A percentile compares a stretch with the other conserved stretches of the same genome.
phyloP scores from a whole-genome alignment of 2,113 vertebrate genomes.

The Lamprologus speciosus region DNA sequence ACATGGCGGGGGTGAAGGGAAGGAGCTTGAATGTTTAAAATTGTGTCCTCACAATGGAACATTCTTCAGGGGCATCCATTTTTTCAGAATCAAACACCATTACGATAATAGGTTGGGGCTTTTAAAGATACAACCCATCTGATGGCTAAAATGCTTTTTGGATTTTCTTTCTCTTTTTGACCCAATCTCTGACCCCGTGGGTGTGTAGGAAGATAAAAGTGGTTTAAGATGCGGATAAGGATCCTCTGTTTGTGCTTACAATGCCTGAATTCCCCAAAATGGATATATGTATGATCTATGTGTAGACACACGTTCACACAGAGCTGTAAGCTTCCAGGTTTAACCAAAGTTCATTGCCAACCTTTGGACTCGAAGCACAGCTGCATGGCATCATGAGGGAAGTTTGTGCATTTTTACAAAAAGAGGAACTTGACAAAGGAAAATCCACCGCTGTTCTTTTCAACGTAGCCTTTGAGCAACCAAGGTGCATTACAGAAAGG shows the following conservation, averaged over 20 bases:
- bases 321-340: background rate
- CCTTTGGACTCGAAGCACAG: background rate
- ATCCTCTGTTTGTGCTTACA: background rate
- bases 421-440: background rate
- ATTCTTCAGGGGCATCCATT: constrained; percentile 37
- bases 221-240: background rate
- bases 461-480: background rate
- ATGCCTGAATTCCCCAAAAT: background rate
- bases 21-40: constrained; percentile 46
- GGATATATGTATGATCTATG: background rate
- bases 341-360: background rate
- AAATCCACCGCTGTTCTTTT: background rate
- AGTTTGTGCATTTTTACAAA: background rate
- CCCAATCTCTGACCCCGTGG: background rate
- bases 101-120: constrained; percentile 39
- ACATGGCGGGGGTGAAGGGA: background rate
- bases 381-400: background rate
- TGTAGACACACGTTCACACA: background rate
- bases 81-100: constrained; percentile 50
- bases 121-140: constrained; percentile 35
- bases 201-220: background rate
- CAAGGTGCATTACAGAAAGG: background rate
- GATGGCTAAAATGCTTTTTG: constrained; percentile 1
- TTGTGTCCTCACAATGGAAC: constrained; percentile 24
- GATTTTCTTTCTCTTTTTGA: constrained; percentile 6